Evolutionary conservation across 1,140 invertebrate genomes (phyloP).

Genomic region (Lasioglossum baleicum): DNA sequence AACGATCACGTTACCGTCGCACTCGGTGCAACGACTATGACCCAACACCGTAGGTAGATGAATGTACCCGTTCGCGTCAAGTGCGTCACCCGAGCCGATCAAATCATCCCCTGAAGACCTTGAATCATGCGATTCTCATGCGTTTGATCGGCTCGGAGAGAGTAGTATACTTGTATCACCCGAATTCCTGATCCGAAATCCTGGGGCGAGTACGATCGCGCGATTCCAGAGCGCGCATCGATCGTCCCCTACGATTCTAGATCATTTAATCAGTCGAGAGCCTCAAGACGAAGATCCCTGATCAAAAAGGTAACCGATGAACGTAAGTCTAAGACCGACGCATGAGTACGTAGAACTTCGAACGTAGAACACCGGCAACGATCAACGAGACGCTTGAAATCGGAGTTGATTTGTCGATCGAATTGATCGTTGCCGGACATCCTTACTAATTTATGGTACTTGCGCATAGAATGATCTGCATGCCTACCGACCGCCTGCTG

Average conservation of each 20-base stretch:
- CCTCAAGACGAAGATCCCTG: neutral
- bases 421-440: constrained; percentile 38
- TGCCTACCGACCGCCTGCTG: constrained; percentile 53
- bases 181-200: too few species aligned
- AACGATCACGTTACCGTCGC: neutral
- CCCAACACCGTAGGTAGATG: neutral
- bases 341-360: constrained; percentile 22
- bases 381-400: neutral
- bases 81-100: neutral
- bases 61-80: neutral
- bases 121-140: too few species aligned
- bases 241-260: too few species aligned
- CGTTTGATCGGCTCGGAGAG: constrained; percentile 3
- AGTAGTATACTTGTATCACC: too few species aligned
- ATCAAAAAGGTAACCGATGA: neutral
- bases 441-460: constrained; percentile 25
- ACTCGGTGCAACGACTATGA: constrained; percentile 2
- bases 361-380: neutral
- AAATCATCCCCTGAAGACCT: neutral
- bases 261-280: too few species aligned
- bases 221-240: too few species aligned
- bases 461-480: constrained; percentile 60
- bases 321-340: neutral
- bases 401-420: neutral
- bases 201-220: too few species aligned